phyloP scores from a whole-genome alignment of 2,113 vertebrate genomes.

The Rhea pennata region DNA sequence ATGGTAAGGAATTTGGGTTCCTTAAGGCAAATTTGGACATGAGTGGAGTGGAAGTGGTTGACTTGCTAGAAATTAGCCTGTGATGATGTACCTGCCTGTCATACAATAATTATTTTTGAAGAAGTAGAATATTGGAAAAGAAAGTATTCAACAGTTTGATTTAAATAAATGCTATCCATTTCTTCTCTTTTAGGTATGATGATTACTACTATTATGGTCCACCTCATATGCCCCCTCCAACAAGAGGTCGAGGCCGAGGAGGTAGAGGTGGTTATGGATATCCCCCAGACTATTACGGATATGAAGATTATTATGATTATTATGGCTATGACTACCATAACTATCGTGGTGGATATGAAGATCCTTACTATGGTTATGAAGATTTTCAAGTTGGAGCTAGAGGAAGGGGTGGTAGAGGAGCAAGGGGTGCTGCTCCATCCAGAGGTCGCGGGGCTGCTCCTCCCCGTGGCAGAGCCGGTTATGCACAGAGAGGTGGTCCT shows the following conservation, averaged over 20 bases:
- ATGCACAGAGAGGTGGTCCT: slow-evolving; percentile 93
- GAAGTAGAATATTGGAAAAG: background rate
- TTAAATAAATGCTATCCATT: slow-evolving; percentile 5
- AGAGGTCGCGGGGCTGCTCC: slow-evolving; percentile 89
- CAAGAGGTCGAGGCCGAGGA: slow-evolving; percentile 91
- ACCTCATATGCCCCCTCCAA: slow-evolving; percentile 92
- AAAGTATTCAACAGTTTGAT: background rate
- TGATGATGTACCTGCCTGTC: background rate
- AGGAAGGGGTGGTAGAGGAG: slow-evolving; percentile 91
- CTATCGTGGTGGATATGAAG: slow-evolving; percentile 98
- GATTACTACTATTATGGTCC: slow-evolving; percentile 98
- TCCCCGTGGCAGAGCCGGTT: slow-evolving; percentile 91
- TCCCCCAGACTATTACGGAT: slow-evolving; percentile 95
- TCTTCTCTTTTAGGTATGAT: slow-evolving; percentile 87
- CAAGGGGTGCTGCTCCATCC: slow-evolving; percentile 88
- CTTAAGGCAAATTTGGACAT: background rate
- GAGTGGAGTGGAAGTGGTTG: background rate
- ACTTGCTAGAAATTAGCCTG: background rate
- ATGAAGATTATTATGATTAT: slow-evolving; percentile 99
- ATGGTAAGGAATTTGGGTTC: background rate
- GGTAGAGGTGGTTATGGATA: slow-evolving; percentile 92
- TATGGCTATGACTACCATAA: slow-evolving; percentile 98
- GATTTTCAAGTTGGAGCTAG: slow-evolving; percentile 94
- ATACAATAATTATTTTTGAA: background rate
- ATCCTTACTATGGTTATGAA: slow-evolving; percentile 98